Evolutionary conservation across 2,888 invertebrate genomes (phyloP).

Genomic region (Spilosoma lubricipeda): DNA sequence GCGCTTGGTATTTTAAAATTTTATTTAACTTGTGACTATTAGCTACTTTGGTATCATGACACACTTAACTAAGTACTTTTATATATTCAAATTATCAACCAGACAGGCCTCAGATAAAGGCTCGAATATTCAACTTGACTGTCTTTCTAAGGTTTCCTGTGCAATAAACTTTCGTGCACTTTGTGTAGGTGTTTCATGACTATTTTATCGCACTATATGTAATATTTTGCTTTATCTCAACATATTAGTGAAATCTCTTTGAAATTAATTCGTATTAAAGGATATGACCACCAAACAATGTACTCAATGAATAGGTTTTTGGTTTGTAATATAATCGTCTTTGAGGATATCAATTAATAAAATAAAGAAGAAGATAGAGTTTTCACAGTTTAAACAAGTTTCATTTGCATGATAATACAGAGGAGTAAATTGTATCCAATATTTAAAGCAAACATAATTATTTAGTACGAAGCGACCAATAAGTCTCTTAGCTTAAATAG

Average conservation of each 20-base stretch:
- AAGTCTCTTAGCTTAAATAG: no score
- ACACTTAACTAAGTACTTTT: constrained; percentile 36
- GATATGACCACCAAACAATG: no score
- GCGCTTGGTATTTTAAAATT: constrained; percentile 60
- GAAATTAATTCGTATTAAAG: no score
- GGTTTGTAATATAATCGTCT: no score
- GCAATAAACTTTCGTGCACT: constrained; percentile 27
- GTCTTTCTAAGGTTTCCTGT: constrained; percentile 25
- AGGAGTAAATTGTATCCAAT: no score
- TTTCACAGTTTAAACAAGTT: no score
- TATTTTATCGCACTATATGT: constrained; percentile 20
- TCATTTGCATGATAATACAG: constrained; percentile 5
- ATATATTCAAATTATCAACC: constrained; percentile 18
- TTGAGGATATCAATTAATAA: no score
- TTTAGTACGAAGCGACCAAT: no score
- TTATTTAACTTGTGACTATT: constrained; percentile 55
- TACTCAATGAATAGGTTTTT: no score
- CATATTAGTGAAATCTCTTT: constrained; percentile 9
- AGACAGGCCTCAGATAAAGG: constrained; percentile 19
- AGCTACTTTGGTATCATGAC: constrained; percentile 48
- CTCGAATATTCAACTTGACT: constrained; percentile 8
- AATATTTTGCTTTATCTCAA: constrained; percentile 23
- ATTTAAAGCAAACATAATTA: no score
- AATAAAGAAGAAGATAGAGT: no score
- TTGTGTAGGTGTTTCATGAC: constrained; percentile 32